Evolutionary conservation across 1,140 invertebrate species (phyloP), one percentile per base, ranked within the genome.

Genomic region (Macrobrachium nipponense): DNA sequence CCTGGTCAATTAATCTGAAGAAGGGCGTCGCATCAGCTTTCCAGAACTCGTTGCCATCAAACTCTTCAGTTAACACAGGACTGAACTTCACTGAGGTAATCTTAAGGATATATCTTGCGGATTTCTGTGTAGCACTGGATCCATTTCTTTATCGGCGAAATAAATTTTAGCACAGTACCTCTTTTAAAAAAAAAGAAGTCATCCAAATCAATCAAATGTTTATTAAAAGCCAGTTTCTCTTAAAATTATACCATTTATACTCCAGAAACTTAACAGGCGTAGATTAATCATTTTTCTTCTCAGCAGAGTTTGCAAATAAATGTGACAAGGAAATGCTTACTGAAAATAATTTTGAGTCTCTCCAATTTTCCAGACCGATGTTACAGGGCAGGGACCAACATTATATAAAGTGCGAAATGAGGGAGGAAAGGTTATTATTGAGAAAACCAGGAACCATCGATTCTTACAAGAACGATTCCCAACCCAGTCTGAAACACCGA

Each of bases 311-410:
- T 12, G 7, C 12, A 2, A 8, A 51, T 51, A 51, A 51, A 51
- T 51, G 12, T 51, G 12, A 10, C 51, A 51, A 12, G 12, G 12
- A 51, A 23, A 44, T 18, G 2, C 10, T 14, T 3, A 51, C 17
- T 8, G 73, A 15, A 23, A 44, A 51, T 72, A 23, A 17, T 59
- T 18, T 23, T 73, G 43, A 7, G 0, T 73, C 11, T 12, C 15
- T 17, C 11, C 66, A 51, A 51, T 36, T 51, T 59, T 20, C 66
- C 72, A 88, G 87, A 88, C 83, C 10, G 87, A 88, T 68, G 79
- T 88, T 10, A 60, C 86, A 3, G 87, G 87, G 20, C 81, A n/a
- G 36, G 86, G 87, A 60, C 83, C 87, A 12, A 88, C 87, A 36
- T n/a, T 23, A 7, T 88, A 88, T 43, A 60, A 86, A 27, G 61